Conservation (phyloP, 2,797 vertebrate genomes). For the Acomys russatus region DNA sequence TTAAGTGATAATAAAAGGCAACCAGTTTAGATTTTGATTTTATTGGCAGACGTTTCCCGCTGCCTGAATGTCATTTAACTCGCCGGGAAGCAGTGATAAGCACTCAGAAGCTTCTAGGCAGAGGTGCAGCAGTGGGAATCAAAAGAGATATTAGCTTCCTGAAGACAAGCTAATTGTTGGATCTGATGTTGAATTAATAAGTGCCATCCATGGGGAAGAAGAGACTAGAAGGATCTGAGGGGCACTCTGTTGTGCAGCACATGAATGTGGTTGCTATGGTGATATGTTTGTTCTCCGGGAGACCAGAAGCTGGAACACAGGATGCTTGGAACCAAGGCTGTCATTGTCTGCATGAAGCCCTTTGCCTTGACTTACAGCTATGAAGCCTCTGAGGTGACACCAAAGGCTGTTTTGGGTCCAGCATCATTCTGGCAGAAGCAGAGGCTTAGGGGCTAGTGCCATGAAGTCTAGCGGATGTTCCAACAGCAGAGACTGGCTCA, state of each 20-base stretch:
- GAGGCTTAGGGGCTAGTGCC: background rate
- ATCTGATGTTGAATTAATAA: constrained; percentile 84
- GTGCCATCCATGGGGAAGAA: constrained; percentile 37
- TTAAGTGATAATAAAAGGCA: constrained; percentile 79
- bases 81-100: constrained; percentile 63
- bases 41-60: constrained; percentile 81
- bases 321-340: background rate
- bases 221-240: background rate
- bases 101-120: constrained; percentile 70
- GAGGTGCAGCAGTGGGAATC: constrained; percentile 68
- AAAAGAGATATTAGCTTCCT: constrained; percentile 83
- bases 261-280: constrained; percentile 84
- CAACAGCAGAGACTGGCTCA: background rate
- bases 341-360: constrained; percentile 26
- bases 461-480: background rate
- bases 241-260: constrained; percentile 57
- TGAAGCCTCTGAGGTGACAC: constrained; percentile 8
- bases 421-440: constrained; percentile 9
- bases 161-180: constrained; percentile 87
- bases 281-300: constrained; percentile 80
- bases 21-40: constrained; percentile 79
- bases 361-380: constrained; percentile 21
- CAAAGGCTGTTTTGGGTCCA: background rate
- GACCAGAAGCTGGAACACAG: constrained; percentile 75
- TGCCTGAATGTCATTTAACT: constrained; percentile 79